These are phyloP conservation scores for Morphnarchus princeps DNA, from an alignment of 2,113 vertebrate species.

Conservation along the genomic window DNA sequence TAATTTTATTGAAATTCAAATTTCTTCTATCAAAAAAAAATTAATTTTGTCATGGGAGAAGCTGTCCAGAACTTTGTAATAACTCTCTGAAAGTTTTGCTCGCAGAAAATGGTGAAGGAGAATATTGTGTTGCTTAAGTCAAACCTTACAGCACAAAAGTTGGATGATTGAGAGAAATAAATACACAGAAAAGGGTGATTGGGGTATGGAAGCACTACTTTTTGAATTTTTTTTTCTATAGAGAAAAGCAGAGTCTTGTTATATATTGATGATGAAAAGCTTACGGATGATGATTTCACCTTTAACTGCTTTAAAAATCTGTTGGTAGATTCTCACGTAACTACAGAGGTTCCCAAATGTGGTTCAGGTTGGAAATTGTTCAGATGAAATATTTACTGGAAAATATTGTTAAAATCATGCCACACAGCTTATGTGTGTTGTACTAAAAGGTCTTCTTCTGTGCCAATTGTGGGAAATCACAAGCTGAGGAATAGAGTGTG, in stretches of 20 bases:
- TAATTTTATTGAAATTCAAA: background rate
- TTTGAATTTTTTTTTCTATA: background rate
- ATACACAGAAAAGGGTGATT: background rate
- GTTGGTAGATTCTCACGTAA: rapidly evolving
- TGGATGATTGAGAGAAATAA: background rate
- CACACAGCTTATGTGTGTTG: background rate
- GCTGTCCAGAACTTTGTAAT: background rate
- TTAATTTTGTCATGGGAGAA: background rate
- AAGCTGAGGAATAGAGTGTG: background rate
- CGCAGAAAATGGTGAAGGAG: background rate
- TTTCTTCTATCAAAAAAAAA: background rate
- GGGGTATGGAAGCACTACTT: background rate
- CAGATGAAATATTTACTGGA: background rate
- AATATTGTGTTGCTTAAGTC: background rate
- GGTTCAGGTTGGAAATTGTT: background rate
- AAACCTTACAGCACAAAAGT: background rate
- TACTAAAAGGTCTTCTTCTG: background rate
- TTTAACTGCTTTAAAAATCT: background rate
- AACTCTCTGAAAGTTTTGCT: background rate
- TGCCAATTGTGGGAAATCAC: background rate
- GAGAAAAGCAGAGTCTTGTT: background rate
- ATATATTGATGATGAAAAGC: background rate
- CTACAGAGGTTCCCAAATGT: background rate
- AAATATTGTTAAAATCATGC: background rate
- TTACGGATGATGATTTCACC: background rate